Conservation (phyloP, 2,113 vertebrate species). For the Gobio gobio region DNA sequence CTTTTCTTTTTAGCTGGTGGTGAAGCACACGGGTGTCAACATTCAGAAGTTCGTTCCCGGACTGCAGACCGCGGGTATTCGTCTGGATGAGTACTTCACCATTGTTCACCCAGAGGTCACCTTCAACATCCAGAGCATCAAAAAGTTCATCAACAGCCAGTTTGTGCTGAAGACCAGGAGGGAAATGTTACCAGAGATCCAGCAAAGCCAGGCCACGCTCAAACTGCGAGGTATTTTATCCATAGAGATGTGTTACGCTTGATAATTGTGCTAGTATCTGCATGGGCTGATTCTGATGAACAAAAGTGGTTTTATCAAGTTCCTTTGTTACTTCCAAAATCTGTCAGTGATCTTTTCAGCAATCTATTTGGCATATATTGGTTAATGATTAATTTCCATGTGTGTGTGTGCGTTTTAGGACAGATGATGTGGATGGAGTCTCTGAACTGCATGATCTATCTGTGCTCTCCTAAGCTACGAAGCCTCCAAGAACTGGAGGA, state of each 20-base stretch:
- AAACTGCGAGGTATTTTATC: slow-evolving; percentile 72
- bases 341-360: too few relatives aligned
- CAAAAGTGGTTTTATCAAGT: too few relatives aligned
- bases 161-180: slow-evolving; percentile 76
- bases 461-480: slow-evolving; percentile 81
- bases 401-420: slow-evolving; percentile 30
- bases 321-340: too few relatives aligned
- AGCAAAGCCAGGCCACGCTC: slow-evolving; percentile 64
- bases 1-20: slow-evolving; percentile 66
- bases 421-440: slow-evolving; percentile 88
- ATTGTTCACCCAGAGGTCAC: slow-evolving; percentile 77
- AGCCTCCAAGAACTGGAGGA: slow-evolving; percentile 81
- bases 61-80: slow-evolving; percentile 65
- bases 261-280: not conserved
- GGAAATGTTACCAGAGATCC: slow-evolving; percentile 66
- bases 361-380: not conserved
- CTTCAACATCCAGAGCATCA: slow-evolving; percentile 78
- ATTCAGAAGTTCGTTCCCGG: slow-evolving; percentile 79
- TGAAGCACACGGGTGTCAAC: slow-evolving; percentile 78
- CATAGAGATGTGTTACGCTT: not conserved
- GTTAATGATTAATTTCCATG: not conserved
- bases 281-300: not conserved
- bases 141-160: slow-evolving; percentile 79
- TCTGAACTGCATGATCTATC: slow-evolving; percentile 81
- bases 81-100: slow-evolving; percentile 74